Evolutionary conservation across 2,797 vertebrate species (phyloP).

Genomic region (Pampus argenteus): DNA sequence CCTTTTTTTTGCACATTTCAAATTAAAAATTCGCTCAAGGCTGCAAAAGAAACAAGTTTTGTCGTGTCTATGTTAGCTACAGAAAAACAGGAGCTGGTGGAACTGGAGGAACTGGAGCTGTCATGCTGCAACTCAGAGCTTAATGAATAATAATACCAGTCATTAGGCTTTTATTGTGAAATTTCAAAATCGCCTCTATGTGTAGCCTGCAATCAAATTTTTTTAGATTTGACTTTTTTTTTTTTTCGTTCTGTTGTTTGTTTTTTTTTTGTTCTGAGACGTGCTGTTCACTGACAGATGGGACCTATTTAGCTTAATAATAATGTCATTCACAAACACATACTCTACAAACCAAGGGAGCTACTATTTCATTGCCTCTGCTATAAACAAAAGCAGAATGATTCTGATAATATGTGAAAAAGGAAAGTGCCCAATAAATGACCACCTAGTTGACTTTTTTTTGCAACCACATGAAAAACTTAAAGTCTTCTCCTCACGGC

Average conservation of each 20-base stretch:
- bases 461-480: not conserved
- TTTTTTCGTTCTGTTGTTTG: too few relatives aligned
- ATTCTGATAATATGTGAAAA: not conserved
- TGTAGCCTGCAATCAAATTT: not conserved
- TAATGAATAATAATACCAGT: not conserved
- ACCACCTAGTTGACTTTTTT: too few relatives aligned
- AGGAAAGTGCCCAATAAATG: not conserved
- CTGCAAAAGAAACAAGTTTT: not conserved
- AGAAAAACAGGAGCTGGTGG: not conserved
- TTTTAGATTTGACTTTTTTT: not conserved
- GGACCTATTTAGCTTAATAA: slow-evolving; percentile 16
- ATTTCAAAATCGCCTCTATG: not conserved
- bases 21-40: not conserved
- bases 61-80: not conserved
- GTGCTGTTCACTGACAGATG: slow-evolving; percentile 32
- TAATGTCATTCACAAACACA: not conserved
- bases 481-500: not conserved
- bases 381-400: not conserved
- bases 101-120: slow-evolving; percentile 20
- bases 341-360: slow-evolving; percentile 7
- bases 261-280: not conserved
- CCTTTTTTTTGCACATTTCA: not conserved
- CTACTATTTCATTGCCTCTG: not conserved
- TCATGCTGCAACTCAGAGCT: not conserved
- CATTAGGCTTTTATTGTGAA: not conserved